These are phyloP conservation scores for Troides oblongomaculatus DNA, from an alignment of 2,888 invertebrate species.

Conservation along the genomic window DNA sequence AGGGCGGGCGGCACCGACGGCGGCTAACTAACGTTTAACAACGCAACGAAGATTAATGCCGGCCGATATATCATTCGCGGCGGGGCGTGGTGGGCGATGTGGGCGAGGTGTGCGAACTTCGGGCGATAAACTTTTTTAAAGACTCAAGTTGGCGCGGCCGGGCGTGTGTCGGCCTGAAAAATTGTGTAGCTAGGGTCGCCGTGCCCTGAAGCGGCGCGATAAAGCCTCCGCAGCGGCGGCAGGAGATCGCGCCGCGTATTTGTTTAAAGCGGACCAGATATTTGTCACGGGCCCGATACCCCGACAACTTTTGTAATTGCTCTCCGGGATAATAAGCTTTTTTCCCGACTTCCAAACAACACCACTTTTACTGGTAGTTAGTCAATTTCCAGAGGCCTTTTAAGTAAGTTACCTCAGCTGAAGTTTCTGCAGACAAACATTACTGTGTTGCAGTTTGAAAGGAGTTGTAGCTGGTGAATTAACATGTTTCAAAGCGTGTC, in stretches of 20 bases:
- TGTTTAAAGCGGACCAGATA: constrained; percentile 68
- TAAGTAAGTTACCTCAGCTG: too few relatives aligned
- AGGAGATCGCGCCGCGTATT: constrained; percentile 68
- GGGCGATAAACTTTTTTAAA: constrained; percentile 76
- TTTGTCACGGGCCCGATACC: constrained; percentile 60
- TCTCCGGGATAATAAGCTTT: constrained; percentile 42
- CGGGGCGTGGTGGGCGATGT: constrained; percentile 51
- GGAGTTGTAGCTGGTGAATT: too few relatives aligned
- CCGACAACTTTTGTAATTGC: constrained; percentile 69
- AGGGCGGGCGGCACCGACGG: constrained; percentile 43
- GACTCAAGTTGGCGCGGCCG: constrained; percentile 65
- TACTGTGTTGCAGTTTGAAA: too few relatives aligned
- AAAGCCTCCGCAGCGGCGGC: constrained; percentile 50
- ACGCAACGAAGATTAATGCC: constrained; percentile 66
- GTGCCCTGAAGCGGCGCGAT: constrained; percentile 69
- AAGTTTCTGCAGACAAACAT: too few relatives aligned
- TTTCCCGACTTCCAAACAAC: constrained; percentile 3
- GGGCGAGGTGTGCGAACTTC: constrained; percentile 71
- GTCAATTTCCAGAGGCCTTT: too few relatives aligned
- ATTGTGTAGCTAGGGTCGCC: constrained; percentile 70
- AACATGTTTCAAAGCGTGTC: too few relatives aligned
- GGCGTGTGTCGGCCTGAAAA: constrained; percentile 73
- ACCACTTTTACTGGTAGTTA: neutral
- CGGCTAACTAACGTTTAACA: constrained; percentile 65
- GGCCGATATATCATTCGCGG: constrained; percentile 69